Evolutionary conservation across 1,140 invertebrate species (phyloP), one percentile per base, ranked within the genome.

Genomic region (Drosophila setifemur): DNA sequence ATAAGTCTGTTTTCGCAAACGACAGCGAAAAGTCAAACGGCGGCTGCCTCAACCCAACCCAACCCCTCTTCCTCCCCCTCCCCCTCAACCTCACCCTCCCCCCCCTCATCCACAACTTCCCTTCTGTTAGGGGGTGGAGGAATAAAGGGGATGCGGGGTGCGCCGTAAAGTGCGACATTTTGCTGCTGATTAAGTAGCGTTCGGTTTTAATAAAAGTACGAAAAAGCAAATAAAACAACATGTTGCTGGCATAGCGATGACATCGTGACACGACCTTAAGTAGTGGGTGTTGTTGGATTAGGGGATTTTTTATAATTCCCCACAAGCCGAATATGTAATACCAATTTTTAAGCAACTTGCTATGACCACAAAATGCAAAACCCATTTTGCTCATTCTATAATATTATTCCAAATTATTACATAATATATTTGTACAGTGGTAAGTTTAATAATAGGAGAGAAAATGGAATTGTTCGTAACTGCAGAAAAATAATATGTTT

Each of bases 111-210:
- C 25, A 8, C 12, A 18, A 14, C 11, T 31, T 26, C 18, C 7
- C 14, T 9, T 8, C 0, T 8, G 4, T 39, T 12, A 5, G 8
- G 6, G 2, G 35, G 6, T 39, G 12, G 33, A 25, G 52, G 33
- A 14, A 14, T 35, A n/a, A n/a, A 9, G 29, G 6, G 39, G 9
- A 5, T 42, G 23, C 2, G 42, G 19, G 57, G 71, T 81, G 71
- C 52, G 71, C 76, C 63, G 81, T 79, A 86, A 85, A 85, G 81
- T 86, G 81, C 81, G 81, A 85, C 81, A 85, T 85, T 85, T 85
- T 85, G 81, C 81, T 86, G 81, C 81, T 85, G 81, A 85, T 85
- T 85, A 85, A 79, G 81, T 85, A 86, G 81, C 81, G 81, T 81
- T 85, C 81, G 75, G 81, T 85, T 85, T 85, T 85, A 85, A 85